These are phyloP conservation scores for Cervus canadensis DNA, from an alignment of 2,113 vertebrate species.

Conservation along the genomic window DNA sequence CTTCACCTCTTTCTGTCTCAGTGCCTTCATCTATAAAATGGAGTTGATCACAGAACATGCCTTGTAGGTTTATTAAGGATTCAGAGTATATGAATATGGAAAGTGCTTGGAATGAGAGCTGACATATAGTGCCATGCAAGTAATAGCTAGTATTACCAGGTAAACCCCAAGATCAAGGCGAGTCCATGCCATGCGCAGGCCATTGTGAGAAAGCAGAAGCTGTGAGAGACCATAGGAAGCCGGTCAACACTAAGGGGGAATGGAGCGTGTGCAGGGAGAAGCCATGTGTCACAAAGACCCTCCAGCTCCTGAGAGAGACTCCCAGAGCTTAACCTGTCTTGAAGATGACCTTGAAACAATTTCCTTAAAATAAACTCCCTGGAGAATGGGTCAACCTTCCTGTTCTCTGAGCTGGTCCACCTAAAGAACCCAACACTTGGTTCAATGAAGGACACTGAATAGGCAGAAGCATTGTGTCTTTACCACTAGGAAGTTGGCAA, in stretches of 20 bases:
- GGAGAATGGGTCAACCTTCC: background rate
- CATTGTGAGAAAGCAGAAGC: background rate
- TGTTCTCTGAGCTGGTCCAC: background rate
- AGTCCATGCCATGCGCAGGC: background rate
- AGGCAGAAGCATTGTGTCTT: background rate
- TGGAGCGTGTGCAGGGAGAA: background rate
- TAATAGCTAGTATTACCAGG: background rate
- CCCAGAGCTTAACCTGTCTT: background rate
- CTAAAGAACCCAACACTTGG: background rate
- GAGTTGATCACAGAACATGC: background rate
- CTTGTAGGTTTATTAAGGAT: background rate
- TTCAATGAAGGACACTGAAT: background rate
- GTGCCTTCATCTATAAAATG: background rate
- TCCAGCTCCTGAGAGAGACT: background rate
- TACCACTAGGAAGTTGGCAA: background rate
- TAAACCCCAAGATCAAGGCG: background rate
- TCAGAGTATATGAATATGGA: background rate
- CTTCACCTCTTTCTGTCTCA: background rate
- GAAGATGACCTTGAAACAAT: background rate
- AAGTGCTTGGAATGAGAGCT: background rate
- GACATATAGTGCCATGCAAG: background rate
- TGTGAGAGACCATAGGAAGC: background rate
- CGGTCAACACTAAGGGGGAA: background rate
- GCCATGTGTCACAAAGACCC: background rate
- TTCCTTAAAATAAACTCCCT: background rate